A percentile compares a stretch with the other conserved stretches of the same genome.
phyloP scores from a whole-genome alignment of 2,797 vertebrate genomes.

The Poecilia wingei region DNA sequence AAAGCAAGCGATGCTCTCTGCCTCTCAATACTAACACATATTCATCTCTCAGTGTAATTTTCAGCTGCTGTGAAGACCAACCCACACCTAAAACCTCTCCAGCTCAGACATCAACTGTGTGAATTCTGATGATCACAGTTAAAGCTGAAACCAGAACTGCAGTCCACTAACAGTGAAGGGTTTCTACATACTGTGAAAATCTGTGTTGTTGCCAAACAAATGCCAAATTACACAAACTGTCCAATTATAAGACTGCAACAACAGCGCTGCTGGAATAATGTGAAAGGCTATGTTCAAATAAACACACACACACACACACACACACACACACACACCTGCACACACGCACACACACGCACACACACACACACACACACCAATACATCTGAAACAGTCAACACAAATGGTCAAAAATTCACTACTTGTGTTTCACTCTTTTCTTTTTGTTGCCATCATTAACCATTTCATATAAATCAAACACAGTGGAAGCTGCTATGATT shows the following conservation, averaged over 20 bases:
- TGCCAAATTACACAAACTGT: constrained; percentile 13
- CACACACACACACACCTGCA: no score
- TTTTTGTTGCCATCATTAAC: background rate
- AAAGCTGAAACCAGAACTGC: constrained; percentile 31
- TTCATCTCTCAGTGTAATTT: constrained; percentile 52
- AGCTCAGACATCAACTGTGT: constrained; percentile 52
- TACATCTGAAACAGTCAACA: background rate
- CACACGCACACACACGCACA: no score
- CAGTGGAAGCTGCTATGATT: background rate
- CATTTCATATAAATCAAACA: background rate
- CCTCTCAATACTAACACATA: constrained; percentile 41
- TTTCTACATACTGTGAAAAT: constrained; percentile 33
- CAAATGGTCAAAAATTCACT: background rate
- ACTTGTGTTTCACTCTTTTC: background rate
- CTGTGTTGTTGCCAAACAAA: constrained; percentile 27
- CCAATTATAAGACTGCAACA: constrained; percentile 18
- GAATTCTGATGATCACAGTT: constrained; percentile 60
- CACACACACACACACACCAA: background rate
- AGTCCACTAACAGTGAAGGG: constrained; percentile 33
- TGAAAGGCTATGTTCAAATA: background rate
- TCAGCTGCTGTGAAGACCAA: constrained; percentile 65
- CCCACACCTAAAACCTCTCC: constrained; percentile 52
- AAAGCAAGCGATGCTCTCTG: constrained; percentile 18
- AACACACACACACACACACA: background rate
- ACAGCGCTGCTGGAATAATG: background rate